A percentile compares a stretch with the other conserved stretches of the same genome.
phyloP scores from a whole-genome alignment of 2,888 invertebrate species.

The Disparrhopalites patrizii region DNA sequence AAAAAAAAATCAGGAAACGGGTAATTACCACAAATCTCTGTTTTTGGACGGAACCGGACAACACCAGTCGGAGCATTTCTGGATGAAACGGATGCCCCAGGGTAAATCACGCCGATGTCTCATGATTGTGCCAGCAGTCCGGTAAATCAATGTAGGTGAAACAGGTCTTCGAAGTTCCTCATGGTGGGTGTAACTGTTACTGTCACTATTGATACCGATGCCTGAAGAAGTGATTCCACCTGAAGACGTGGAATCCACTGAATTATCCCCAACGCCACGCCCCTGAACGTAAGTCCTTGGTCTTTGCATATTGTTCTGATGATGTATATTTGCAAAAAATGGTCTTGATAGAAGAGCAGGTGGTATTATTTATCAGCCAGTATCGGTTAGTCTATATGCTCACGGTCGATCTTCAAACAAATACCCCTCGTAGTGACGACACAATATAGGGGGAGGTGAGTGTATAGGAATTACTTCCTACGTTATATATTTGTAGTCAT shows the following conservation, averaged over 20 bases:
- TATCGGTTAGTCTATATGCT: too few species aligned
- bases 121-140: slow-evolving; percentile 44
- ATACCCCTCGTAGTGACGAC: too few species aligned
- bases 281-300: slow-evolving; percentile 13
- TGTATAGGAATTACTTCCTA: too few species aligned
- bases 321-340: too few species aligned
- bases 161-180: slow-evolving; percentile 37
- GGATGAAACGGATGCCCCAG: slow-evolving; percentile 47
- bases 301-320: slow-evolving; percentile 14
- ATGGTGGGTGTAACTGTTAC: slow-evolving; percentile 26
- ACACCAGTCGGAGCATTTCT: slow-evolving; percentile 46
- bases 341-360: too few species aligned
- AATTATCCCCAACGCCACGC: slow-evolving; percentile 23
- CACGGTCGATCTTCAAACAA: too few species aligned
- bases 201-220: slow-evolving; percentile 21
- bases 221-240: slow-evolving; percentile 33
- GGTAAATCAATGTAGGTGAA: slow-evolving; percentile 43
- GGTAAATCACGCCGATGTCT: slow-evolving; percentile 47
- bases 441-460: too few species aligned
- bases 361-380: too few species aligned
- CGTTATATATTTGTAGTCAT: too few species aligned
- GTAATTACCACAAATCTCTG: slow-evolving; percentile 41
- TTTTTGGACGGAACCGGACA: slow-evolving; percentile 23
- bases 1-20: background rate
- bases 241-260: slow-evolving; percentile 33